Percentiles rank a stretch among this genome's conserved stretches.
Conservation (phyloP, 2,113 vertebrate species). For the Thunnus maccoyii region DNA sequence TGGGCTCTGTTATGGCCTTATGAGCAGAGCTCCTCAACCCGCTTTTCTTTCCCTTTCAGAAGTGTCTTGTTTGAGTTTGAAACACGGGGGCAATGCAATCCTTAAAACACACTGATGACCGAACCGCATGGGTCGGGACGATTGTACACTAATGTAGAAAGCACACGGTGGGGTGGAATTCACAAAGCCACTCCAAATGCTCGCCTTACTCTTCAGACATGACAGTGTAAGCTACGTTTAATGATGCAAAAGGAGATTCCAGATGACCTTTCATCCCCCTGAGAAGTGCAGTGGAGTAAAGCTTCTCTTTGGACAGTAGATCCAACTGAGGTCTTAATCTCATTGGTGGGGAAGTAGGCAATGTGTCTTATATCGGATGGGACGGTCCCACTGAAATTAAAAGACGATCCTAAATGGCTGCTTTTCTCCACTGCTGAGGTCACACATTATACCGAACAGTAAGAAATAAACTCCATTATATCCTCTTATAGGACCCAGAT, state of each 20-base stretch:
- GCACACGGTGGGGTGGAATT: constrained; percentile 49
- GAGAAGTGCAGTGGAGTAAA: constrained; percentile 31
- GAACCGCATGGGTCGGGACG: constrained; percentile 25
- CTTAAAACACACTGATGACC: constrained; percentile 39
- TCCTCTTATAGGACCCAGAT: constrained; percentile 36
- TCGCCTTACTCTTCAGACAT: constrained; percentile 56
- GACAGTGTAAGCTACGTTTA: constrained; percentile 48
- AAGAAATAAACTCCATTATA: constrained; percentile 17
- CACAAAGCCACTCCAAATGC: constrained; percentile 5
- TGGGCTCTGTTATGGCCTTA: constrained; percentile 67
- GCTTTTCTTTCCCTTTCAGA: constrained; percentile 55
- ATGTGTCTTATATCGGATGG: constrained; percentile 26
- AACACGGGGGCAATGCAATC: constrained; percentile 64
- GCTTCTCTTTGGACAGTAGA: constrained; percentile 38
- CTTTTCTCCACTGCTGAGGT: constrained; percentile 40
- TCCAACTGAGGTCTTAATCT: constrained; percentile 47
- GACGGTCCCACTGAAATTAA: constrained; percentile 27
- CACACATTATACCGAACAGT: constrained; percentile 30
- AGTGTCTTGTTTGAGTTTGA: constrained; percentile 75
- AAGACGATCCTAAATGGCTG: constrained; percentile 39
- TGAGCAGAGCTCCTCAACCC: constrained; percentile 53
- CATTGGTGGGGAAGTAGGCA: constrained; percentile 13
- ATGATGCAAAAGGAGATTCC: constrained; percentile 65
- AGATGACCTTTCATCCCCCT: constrained; percentile 27
- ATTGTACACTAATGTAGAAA: constrained; percentile 71